Evolutionary conservation across 1,140 invertebrate genomes (phyloP), one percentile per base, ranked within the genome.

Genomic region (Drosophila micromelanica): DNA sequence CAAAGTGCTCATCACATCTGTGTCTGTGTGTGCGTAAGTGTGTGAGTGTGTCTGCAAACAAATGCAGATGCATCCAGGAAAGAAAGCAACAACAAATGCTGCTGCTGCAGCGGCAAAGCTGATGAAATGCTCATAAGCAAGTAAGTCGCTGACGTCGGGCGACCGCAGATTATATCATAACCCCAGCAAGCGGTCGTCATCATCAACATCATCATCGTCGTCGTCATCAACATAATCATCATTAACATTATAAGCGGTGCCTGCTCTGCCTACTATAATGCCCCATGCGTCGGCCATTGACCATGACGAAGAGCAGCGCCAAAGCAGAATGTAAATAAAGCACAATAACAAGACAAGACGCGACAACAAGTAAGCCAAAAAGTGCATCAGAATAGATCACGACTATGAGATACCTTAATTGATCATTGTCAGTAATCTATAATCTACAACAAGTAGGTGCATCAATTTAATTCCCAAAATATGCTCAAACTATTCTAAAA

Each of bases 101-200:
- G 20, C 20, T 27, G 27, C 27, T 6, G 27, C 42, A 49, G 49
- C 56, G 37, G 52, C 76, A 27, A 62, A 75, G 42, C 52, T 62
- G 70, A 76, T 78, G 76, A 72, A 56, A 72, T 61, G 67, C 73
- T 71, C 61, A 72, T 57, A 69, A 61, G 64, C 60, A 75, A 56
- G 73, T 57, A 45, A 73, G 63, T 73, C 70, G 63, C 40, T 68
- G 63, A 60, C 55, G 63, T 73, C 63, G 78, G 55, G 32, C 73
- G 65, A 73, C 78, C 68, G 61, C 78, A 87, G 84, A 89, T 85
- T 85, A 87, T 89, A 87, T 87, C 85, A 87, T 87, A 89, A 73
- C 64, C 64, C 54, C 48, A 62, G 37, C 54, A n/a, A 42, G 48
- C 30, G 60, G 60, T 67, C 78, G 57, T 74, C 75, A 56, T 74